A percentile compares a stretch with the other conserved stretches of the same genome.
phyloP scores from a whole-genome alignment of 1,140 invertebrate species.

The Drosophila littoralis region DNA sequence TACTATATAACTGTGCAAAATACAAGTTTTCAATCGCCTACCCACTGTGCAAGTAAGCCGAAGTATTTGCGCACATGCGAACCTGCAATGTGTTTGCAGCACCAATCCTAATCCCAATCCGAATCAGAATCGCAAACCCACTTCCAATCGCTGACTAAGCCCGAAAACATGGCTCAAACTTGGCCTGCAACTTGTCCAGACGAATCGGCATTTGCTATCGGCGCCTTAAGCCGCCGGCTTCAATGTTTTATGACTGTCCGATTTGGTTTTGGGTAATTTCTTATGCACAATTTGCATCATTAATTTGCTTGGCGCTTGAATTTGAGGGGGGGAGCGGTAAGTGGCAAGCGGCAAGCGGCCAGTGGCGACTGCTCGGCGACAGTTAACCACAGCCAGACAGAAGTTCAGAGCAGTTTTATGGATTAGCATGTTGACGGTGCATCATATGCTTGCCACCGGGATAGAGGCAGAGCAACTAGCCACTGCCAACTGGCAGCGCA shows the following conservation, averaged over 20 bases:
- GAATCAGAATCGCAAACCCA: conserved; percentile 7
- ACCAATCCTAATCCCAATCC: neutral
- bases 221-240: conserved; percentile 5
- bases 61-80: neutral
- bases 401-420: neutral
- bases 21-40: conserved; percentile 1
- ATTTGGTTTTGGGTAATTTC: conserved; percentile 26
- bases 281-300: conserved; percentile 60
- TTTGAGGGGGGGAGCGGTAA: conserved; percentile 1
- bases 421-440: neutral
- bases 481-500: neutral
- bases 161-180: conserved; percentile 1
- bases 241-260: conserved; percentile 13
- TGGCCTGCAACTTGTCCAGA: conserved; percentile 22
- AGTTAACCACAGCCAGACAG: conserved; percentile 9
- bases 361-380: conserved; percentile 18
- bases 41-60: conserved; percentile 25
- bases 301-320: conserved; percentile 44
- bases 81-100: neutral
- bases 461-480: neutral
- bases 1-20: neutral
- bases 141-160: conserved; percentile 14
- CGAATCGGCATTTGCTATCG: conserved; percentile 27
- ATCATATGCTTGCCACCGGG: conserved; percentile 3
- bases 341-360: conserved; percentile 9